Evolutionary conservation across 2,888 invertebrate species (phyloP), one percentile per base, ranked within the genome.

Genomic region (Mesochorus sp.): DNA sequence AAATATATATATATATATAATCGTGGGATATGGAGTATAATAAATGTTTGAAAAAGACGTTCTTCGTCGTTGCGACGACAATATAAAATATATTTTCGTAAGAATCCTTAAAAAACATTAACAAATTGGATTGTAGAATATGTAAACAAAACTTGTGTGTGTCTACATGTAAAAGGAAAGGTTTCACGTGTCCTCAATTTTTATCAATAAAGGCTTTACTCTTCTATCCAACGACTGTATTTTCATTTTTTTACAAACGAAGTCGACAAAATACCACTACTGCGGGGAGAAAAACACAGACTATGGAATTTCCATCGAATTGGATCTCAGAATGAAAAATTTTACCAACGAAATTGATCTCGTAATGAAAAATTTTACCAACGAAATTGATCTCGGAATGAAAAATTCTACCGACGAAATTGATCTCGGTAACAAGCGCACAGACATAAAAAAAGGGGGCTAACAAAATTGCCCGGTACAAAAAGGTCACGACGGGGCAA

Each of bases 181-280:
- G 62, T 71, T 82, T 83, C 80, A 84, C 68, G 80, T 81, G 81
- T 81, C 12, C 59, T 80, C 81, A 84, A 78, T 80, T 86, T 87
- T 85, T 84, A 86, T 85, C 84, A 87, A 87, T 87, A 87, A 88
- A 87, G 82, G 83, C 82, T 83, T 84, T 80, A 84, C 78, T 81
- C 82, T 83, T 83, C 70, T 78, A 80, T 79, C 44, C 64, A 74
- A 59, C 37, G 10, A 59, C 24, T 34, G 14, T 21, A 51, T 72
- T 62, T 51, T 42, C 8, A 6, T 39, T n/a, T 57, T 26, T 28
- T 44, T 47, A 31, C 19, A 31, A 17, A 24, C 12, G 24, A 49
- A 31, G 24, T 39, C 19, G 0, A 28, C 51, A n/a, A 44, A 53
- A 28, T 12, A 31, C 21, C 47, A 21, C 19, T 26, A 24, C n/a